phyloP scores from a whole-genome alignment of 2,888 invertebrate species.

The Philopedon plagiatum region DNA sequence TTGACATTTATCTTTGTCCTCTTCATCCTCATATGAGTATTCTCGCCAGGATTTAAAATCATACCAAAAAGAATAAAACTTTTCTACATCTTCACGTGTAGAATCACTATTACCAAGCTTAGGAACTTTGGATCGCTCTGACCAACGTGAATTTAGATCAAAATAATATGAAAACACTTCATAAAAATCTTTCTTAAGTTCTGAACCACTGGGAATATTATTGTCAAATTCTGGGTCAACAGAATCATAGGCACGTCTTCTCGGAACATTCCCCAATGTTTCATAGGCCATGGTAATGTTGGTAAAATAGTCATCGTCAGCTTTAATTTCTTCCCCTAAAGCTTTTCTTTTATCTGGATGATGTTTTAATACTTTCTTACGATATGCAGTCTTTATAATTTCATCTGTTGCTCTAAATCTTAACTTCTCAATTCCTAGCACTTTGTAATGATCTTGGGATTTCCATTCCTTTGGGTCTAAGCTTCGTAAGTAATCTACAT shows the following conservation, averaged over 20 bases:
- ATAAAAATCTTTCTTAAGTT: slow-evolving; percentile 87
- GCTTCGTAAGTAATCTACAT: slow-evolving; percentile 86
- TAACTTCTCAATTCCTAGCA: slow-evolving; percentile 88
- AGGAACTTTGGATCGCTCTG: slow-evolving; percentile 89
- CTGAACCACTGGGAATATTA: slow-evolving; percentile 81
- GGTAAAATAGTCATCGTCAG: slow-evolving; percentile 97
- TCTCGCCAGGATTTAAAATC: slow-evolving; percentile 99
- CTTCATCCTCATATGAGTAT: slow-evolving; percentile 98
- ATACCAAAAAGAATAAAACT: slow-evolving; percentile 98
- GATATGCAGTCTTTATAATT: slow-evolving; percentile 94
- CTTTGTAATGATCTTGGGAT: slow-evolving; percentile 97
- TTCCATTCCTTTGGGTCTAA: slow-evolving; percentile 98
- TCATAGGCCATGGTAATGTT: slow-evolving; percentile 99
- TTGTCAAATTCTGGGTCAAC: slow-evolving; percentile 97
- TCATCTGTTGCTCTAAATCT: slow-evolving; percentile 91
- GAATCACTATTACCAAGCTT: slow-evolving; percentile 82
- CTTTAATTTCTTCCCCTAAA: slow-evolving; percentile 87
- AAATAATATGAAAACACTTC: slow-evolving; percentile 78
- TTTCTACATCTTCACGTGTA: slow-evolving; percentile 87
- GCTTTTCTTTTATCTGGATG: slow-evolving; percentile 98
- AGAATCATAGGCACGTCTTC: slow-evolving; percentile 94
- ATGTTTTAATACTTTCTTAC: slow-evolving; percentile 91
- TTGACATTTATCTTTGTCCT: slow-evolving; percentile 98
- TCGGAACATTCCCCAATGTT: slow-evolving; percentile 84
- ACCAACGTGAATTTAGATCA: slow-evolving; percentile 90